A percentile compares a stretch with the other conserved stretches of the same genome.
Conservation (phyloP, 2,113 vertebrate species). For the Percina caprodes region DNA sequence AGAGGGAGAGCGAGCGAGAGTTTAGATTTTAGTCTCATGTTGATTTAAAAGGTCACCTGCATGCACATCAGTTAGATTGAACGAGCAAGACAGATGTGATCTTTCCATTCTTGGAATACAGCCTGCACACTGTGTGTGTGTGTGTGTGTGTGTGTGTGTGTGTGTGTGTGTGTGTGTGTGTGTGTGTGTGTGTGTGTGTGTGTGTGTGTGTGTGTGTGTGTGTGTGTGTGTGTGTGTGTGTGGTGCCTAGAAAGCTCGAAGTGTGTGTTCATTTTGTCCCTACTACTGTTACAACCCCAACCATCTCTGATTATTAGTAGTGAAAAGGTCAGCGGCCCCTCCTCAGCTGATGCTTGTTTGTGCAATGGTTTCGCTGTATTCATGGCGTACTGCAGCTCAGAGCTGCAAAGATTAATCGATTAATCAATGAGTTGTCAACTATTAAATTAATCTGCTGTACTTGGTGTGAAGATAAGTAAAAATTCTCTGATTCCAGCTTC, state of each 20-base stretch:
- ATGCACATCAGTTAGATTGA: conserved; percentile 44
- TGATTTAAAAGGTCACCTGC: conserved; percentile 67
- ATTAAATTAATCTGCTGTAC: no score
- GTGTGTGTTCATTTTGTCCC: conserved; percentile 39
- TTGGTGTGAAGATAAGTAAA: no score
- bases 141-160: conserved; percentile 16
- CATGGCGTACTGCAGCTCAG: neutral
- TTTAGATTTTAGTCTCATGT: conserved; percentile 39
- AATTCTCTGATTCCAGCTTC: no score
- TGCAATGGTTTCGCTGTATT: neutral
- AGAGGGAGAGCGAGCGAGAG: neutral
- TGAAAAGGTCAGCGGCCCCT: conserved; percentile 67
- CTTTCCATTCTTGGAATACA: conserved; percentile 53
- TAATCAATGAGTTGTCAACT: no score
- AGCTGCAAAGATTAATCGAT: no score
- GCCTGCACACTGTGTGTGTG: neutral
- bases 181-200: conserved; percentile 3
- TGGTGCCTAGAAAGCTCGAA: neutral
- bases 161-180: conserved; percentile 30
- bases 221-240: conserved; percentile 6
- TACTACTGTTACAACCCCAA: conserved; percentile 53
- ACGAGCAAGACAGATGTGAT: conserved; percentile 54
- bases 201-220: conserved; percentile 25
- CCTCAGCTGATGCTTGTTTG: neutral
- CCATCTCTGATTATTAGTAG: conserved; percentile 57